Base-by-base conservation (phyloP, 2,797 vertebrate genomes). In the Acestrorhynchus altus region DNA sequence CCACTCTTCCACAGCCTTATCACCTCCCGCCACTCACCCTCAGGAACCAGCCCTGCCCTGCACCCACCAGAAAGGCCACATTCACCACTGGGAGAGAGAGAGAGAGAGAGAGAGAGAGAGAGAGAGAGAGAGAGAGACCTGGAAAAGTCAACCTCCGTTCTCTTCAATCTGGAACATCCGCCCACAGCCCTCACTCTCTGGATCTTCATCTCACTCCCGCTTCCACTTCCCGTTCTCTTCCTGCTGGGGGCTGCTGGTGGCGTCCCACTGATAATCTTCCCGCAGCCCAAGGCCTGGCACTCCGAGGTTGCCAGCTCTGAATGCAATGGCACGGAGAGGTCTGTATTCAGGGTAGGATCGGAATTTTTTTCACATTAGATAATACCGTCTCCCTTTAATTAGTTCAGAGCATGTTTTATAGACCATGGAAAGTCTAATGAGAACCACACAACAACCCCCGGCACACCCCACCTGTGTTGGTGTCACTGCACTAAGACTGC, bases 1-100 rank as follows among this genome's bases (percentile, higher is more conserved):
- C 61, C 76, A 86, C 85, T 87, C 86, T 91, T 89, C 69, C 79
- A n/a, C 66, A 73, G 70, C 51, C 77, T 90, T 88, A 87, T 90
- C 85, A 44, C 67, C 73, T n/a, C 4, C 26, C 51, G 49, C 73
- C 71, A 81, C 77, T 26, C 22, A 10, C 78, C 73, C 68, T 69
- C 31, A 18, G 68, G 16, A 77, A 60, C 70, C 77, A 79, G 69
- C 77, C 80, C 24, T 54, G 68, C 60, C 35, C 72, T 78, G 70
- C 46, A 22, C 49, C n/a, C 11, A 0, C 24, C 42, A 81, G 77
- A 87, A 87, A 85, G 82, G 61, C 64, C 9, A 52, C 86, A 87
- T 90, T 90, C 84, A 87, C 64, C 22, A 1, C 0, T 47, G 20
- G 59, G 49, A 68, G 72, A 69, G 46, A 40, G 28, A 54, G 26